phyloP scores from a whole-genome alignment of 2,888 invertebrate species.

The Lasioglossum figueresi region DNA sequence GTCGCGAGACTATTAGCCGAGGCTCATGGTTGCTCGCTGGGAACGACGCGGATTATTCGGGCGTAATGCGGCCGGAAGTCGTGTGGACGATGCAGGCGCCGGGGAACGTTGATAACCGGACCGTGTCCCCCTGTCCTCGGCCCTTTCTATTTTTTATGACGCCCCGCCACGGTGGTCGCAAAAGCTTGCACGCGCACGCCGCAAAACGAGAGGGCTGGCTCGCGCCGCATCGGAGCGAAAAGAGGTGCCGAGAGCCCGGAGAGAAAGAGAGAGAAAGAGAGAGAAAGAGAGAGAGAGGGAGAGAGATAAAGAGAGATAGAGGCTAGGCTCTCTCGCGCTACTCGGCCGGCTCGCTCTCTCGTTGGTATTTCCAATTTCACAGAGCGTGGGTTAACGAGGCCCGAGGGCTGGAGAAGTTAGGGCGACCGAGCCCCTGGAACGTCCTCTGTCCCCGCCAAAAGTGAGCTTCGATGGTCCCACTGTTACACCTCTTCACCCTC shows the following conservation, averaged over 20 bases:
- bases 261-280: neutral
- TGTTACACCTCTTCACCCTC: slow-evolving; percentile 48
- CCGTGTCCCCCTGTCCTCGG: slow-evolving; percentile 36
- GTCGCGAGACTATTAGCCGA: slow-evolving; percentile 42
- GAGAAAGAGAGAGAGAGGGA: neutral
- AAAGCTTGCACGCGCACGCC: slow-evolving; percentile 53
- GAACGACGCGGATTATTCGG: slow-evolving; percentile 54
- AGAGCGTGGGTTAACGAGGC: slow-evolving; percentile 84
- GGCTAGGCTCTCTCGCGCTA: neutral
- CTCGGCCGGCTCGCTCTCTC: slow-evolving; percentile 51
- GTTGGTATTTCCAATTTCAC: slow-evolving; percentile 83
- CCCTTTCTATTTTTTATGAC: slow-evolving; percentile 67
- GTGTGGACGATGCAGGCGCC: slow-evolving; percentile 32
- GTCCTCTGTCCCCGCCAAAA: slow-evolving; percentile 59
- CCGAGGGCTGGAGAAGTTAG: slow-evolving; percentile 78
- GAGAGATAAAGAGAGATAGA: neutral
- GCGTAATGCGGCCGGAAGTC: slow-evolving; percentile 47
- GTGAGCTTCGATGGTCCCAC: slow-evolving; percentile 56
- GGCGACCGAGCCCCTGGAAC: slow-evolving; percentile 65
- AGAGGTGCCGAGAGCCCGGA: neutral
- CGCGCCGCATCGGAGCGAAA: slow-evolving; percentile 3
- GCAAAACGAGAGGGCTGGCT: slow-evolving; percentile 34
- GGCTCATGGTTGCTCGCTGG: slow-evolving; percentile 31
- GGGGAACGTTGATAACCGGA: slow-evolving; percentile 63
- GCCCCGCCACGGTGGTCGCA: slow-evolving; percentile 50